These are phyloP conservation scores for Machimus rusticus DNA, from an alignment of 2,888 invertebrate genomes.

Conservation along the genomic window DNA sequence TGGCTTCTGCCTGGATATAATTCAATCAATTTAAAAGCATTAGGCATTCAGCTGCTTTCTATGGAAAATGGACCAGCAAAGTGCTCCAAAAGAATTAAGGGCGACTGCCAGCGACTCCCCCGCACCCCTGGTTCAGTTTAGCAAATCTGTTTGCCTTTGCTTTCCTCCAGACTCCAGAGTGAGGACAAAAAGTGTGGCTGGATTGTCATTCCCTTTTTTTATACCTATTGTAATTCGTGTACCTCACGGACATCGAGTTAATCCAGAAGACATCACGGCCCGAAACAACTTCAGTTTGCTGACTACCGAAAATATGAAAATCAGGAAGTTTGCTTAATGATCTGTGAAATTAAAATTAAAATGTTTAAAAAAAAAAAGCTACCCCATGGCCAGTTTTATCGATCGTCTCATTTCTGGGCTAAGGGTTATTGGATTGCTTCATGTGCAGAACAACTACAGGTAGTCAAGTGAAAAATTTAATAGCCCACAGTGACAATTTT, in stretches of 20 bases:
- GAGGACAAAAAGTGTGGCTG: not conserved
- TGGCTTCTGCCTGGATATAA: not conserved
- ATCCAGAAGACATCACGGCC: not conserved
- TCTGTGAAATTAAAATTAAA: slow-evolving; percentile 39
- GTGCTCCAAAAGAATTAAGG: slow-evolving; percentile 6
- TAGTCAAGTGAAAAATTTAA: slow-evolving; percentile 28
- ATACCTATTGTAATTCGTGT: not conserved
- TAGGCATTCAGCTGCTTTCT: not conserved
- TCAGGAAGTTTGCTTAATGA: slow-evolving; percentile 37
- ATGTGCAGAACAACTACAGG: slow-evolving; percentile 1
- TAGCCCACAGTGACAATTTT: slow-evolving; percentile 11
- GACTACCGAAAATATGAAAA: slow-evolving; percentile 26
- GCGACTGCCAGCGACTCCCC: not conserved
- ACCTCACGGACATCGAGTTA: not conserved
- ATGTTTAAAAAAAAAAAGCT: slow-evolving; percentile 20
- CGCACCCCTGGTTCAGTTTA: not conserved
- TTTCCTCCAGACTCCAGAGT: not conserved
- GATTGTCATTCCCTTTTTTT: not conserved
- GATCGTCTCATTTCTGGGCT: not conserved
- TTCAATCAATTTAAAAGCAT: slow-evolving; percentile 37
- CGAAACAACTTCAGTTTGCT: not conserved
- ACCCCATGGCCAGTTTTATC: not conserved
- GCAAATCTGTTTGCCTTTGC: not conserved
- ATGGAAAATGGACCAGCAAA: not conserved
- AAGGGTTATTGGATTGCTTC: slow-evolving; percentile 15